Base-by-base conservation (phyloP, 1,140 invertebrate genomes). In the Agraylea sexmaculata region DNA sequence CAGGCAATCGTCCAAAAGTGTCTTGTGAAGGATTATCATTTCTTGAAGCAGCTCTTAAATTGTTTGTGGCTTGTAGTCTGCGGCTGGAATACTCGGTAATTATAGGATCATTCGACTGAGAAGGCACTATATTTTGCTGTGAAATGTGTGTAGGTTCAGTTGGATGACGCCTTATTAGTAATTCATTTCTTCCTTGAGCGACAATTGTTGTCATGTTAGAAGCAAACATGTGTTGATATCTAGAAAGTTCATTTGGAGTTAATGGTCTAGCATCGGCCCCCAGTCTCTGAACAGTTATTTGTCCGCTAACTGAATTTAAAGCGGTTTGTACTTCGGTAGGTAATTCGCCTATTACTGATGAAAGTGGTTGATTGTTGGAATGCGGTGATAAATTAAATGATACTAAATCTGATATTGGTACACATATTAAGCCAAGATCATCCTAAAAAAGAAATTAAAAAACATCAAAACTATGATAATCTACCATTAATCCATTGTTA, bases 271-370 rank as follows among this genome's bases (percentile, higher is more conserved):
- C 64, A 39, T 67, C 64, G 31, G 61, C 47, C 2, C 63, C 64
- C 22, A 67, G 58, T 44, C 64, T 51, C 23, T 67, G 64, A 3
- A 67, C 61, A 17, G 62, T 59, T 37, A 66, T 58, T 31, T 66
- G 61, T 11, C 57, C 38, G 13, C 29, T 28, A n/a, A 5, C 25
- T 11, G 35, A 40, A 10, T 33, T 40, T n/a, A 36, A 40, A 27
- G 23, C 19, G 16, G 34, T 32, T 28, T 45, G 47, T 17, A 40
- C 17, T 19, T 49, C 47, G 22, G 18, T 20, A 15, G 25, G 43
- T 37, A 46, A 31, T 46, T 50, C 47, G 12, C 44, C 47, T 21
- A 50, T 41, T 0, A 31, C 28, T 13, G 44, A 42, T 10, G 46
- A 37, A 10, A 44, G 35, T 2, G 39, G 35, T 10, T 33, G 19